phyloP scores from a whole-genome alignment of 2,113 vertebrate species.

The Pseudolaguvia tuberculata region DNA sequence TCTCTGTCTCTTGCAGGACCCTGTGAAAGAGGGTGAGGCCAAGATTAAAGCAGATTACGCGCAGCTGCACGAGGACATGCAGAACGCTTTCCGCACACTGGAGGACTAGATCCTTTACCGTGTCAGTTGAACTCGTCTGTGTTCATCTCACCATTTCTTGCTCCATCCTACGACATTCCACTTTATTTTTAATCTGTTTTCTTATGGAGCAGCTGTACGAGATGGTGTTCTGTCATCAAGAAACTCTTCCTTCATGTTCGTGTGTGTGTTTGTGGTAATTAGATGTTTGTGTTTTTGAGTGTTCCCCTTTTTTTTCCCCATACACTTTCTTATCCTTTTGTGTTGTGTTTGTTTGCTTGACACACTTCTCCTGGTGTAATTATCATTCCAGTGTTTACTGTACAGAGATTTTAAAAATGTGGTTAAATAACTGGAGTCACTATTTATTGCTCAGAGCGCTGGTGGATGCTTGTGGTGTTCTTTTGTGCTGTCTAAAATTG shows the following conservation, averaged over 20 bases:
- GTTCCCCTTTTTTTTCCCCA: not conserved
- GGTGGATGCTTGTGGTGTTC: conserved; percentile 47
- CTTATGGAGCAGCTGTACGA: conserved; percentile 53
- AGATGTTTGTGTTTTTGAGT: conserved; percentile 38
- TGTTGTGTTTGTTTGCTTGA: conserved; percentile 47
- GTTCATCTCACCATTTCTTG: conserved; percentile 37
- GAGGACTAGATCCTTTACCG: conserved; percentile 74
- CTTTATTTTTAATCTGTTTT: conserved; percentile 37
- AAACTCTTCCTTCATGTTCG: conserved; percentile 40
- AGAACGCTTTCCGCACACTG: conserved; percentile 92
- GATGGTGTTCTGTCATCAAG: conserved; percentile 54
- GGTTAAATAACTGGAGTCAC: conserved; percentile 60
- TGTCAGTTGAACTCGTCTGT: conserved; percentile 19
- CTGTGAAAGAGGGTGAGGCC: conserved; percentile 87
- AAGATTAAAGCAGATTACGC: conserved; percentile 92
- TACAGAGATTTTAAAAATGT: conserved; percentile 69
- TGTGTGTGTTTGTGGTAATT: conserved; percentile 43
- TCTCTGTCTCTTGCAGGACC: conserved; percentile 71
- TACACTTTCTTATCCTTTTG: conserved; percentile 40
- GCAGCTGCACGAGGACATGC: conserved; percentile 95
- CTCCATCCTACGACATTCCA: conserved; percentile 65
- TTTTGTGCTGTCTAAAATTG: conserved; percentile 54
- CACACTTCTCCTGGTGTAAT: conserved; percentile 62
- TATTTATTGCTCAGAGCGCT: conserved; percentile 70
- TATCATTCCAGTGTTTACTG: conserved; percentile 65